Evolutionary conservation across 2,797 vertebrate species (phyloP).

Genomic region (Silurus lanzhouensis): DNA sequence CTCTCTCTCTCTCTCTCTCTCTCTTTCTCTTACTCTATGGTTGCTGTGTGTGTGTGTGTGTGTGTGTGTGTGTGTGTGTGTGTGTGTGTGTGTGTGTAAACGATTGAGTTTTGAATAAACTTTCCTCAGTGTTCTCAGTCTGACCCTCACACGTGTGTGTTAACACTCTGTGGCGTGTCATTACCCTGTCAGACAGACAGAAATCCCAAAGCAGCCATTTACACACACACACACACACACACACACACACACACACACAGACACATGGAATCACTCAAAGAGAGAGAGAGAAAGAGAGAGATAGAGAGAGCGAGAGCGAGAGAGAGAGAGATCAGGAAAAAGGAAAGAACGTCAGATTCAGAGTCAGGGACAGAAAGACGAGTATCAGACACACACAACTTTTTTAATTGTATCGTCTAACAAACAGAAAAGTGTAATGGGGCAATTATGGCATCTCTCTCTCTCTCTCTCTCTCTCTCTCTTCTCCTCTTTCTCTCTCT

Average conservation of each 20-base stretch:
- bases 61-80: neutral
- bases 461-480: too few species aligned
- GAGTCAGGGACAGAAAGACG: too few species aligned
- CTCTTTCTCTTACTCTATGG: neutral
- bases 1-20: slow-evolving; percentile 4
- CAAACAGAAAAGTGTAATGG: too few species aligned
- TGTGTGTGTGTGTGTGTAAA: neutral
- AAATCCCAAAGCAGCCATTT: slow-evolving; percentile 54
- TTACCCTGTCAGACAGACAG: slow-evolving; percentile 36
- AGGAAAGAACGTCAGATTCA: too few species aligned
- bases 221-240: slow-evolving; percentile 60
- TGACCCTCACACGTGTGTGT: slow-evolving; percentile 28
- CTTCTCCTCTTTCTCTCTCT: too few species aligned
- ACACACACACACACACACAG: slow-evolving; percentile 61
- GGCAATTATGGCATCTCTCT: too few species aligned
- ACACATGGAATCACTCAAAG: slow-evolving; percentile 65
- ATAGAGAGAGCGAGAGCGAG: too few species aligned
- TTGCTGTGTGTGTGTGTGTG: neutral
- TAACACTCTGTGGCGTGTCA: slow-evolving; percentile 44
- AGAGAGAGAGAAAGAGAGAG: too few species aligned
- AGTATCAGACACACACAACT: too few species aligned
- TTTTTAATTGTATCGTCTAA: too few species aligned
- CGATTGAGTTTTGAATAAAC: neutral
- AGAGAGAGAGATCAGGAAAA: neutral
- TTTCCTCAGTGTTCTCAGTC: slow-evolving; percentile 38